A percentile compares a stretch with the other conserved stretches of the same genome.
Evolutionary conservation across 2,113 vertebrate species (phyloP).

Genomic region (Platysternon megacephalum): DNA sequence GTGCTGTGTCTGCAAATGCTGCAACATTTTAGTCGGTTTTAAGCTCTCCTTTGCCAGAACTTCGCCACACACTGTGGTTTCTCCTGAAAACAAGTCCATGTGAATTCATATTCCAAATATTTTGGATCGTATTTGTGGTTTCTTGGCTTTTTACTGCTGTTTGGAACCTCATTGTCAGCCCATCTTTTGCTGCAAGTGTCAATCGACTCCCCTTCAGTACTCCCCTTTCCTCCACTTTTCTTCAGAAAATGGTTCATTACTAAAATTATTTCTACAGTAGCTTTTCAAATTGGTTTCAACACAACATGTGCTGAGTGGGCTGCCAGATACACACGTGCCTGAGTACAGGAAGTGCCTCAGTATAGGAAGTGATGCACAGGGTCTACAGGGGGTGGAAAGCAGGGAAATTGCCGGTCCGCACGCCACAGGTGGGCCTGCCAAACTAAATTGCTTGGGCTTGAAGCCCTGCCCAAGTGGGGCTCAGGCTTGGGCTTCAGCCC

Average conservation of each 20-base stretch:
- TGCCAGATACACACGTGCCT: not conserved
- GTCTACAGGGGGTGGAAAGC: not conserved
- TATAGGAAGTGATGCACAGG: not conserved
- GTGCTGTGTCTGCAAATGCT: not conserved
- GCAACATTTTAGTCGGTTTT: not conserved
- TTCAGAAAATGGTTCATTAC: not conserved
- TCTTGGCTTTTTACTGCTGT: not conserved
- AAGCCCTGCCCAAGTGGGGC: not conserved
- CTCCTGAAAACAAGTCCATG: not conserved
- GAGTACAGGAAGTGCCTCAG: not conserved
- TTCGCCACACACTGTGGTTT: not conserved
- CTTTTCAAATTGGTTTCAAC: not conserved
- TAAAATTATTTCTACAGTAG: not conserved
- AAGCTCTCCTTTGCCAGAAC: not conserved
- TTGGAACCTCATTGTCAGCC: not conserved
- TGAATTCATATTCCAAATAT: not conserved
- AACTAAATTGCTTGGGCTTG: not conserved
- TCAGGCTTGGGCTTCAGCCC: not conserved
- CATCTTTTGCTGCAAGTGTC: not conserved
- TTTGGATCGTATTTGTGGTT: not conserved
- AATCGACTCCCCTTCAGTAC: not conserved
- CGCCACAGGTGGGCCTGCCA: not conserved
- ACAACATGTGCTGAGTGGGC: not conserved
- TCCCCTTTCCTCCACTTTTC: not conserved
- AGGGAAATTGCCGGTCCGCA: not conserved